phyloP scores from a whole-genome alignment of 2,797 vertebrate species.

The Peromyscus aztecus region DNA sequence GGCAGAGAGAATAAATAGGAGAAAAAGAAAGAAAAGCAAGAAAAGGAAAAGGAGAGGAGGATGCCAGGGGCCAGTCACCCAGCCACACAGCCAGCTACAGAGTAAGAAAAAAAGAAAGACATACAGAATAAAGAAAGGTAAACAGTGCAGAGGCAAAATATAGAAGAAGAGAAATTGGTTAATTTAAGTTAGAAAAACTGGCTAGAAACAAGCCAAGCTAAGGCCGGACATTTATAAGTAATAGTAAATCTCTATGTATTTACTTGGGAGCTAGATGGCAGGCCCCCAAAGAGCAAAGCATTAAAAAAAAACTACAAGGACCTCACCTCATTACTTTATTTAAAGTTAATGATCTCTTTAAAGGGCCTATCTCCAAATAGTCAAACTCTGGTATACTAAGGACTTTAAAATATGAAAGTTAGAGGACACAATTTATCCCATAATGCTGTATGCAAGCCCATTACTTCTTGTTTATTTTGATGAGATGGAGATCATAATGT shows the following conservation, averaged over 20 bases:
- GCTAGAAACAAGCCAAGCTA: neutral
- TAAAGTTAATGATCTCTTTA: conserved; percentile 38
- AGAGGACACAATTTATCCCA: neutral
- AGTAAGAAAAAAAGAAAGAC: neutral
- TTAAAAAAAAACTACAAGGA: neutral
- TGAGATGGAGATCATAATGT: neutral
- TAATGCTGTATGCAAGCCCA: neutral
- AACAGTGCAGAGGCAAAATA: neutral
- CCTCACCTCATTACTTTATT: neutral
- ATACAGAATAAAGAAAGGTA: neutral
- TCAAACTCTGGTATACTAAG: conserved; percentile 6
- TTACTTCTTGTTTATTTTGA: conserved; percentile 32
- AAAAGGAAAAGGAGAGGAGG: neutral
- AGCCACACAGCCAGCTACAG: neutral
- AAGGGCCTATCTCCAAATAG: neutral
- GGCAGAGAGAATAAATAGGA: neutral
- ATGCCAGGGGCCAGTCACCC: neutral
- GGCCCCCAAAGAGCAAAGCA: neutral
- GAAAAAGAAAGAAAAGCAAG: neutral
- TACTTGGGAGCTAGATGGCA: neutral
- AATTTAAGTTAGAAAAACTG: neutral
- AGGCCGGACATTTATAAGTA: neutral
- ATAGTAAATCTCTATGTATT: neutral
- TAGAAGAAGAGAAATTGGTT: neutral
- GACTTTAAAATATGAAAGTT: conserved; percentile 3